Evolutionary conservation across 2,888 invertebrate genomes (phyloP).

Genomic region (Cactoblastis cactorum): DNA sequence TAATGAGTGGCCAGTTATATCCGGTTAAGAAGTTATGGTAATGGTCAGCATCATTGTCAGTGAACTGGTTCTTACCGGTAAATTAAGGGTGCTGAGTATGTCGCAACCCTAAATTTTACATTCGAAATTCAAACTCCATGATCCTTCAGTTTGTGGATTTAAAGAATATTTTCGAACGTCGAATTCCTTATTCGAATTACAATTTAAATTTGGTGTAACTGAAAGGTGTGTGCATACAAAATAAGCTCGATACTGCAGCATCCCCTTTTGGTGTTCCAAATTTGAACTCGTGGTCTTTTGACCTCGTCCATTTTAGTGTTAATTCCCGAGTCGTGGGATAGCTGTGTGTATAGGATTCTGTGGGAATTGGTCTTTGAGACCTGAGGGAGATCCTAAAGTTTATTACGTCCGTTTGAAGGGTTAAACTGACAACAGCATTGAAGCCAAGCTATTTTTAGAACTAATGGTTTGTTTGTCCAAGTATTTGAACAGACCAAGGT

Average conservation of each 20-base stretch:
- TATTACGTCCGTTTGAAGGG: conserved; percentile 11
- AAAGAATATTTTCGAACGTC: conserved; percentile 31
- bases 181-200: conserved; percentile 15
- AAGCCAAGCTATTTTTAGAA: not conserved
- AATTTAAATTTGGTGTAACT: conserved; percentile 31
- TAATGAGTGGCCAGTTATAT: conserved; percentile 64
- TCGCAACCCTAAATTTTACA: conserved; percentile 26
- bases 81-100: conserved; percentile 67
- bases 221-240: conserved; percentile 75
- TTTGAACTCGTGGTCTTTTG: conserved; percentile 66
- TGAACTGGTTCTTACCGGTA: conserved; percentile 60
- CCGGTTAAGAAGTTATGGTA: conserved; percentile 78
- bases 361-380: conserved; percentile 41
- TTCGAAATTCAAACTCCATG: not conserved
- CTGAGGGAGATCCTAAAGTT: conserved; percentile 10
- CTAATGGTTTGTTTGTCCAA: not conserved
- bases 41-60: conserved; percentile 62
- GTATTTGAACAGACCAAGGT: no score
- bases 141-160: conserved; percentile 18
- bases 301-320: conserved; percentile 59
- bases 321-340: conserved; percentile 64
- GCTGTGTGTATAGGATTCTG: conserved; percentile 48
- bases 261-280: conserved; percentile 54
- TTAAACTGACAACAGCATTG: not conserved
- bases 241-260: conserved; percentile 65